phyloP scores from a whole-genome alignment of 2,888 invertebrate genomes.

The Andricus curvator region DNA sequence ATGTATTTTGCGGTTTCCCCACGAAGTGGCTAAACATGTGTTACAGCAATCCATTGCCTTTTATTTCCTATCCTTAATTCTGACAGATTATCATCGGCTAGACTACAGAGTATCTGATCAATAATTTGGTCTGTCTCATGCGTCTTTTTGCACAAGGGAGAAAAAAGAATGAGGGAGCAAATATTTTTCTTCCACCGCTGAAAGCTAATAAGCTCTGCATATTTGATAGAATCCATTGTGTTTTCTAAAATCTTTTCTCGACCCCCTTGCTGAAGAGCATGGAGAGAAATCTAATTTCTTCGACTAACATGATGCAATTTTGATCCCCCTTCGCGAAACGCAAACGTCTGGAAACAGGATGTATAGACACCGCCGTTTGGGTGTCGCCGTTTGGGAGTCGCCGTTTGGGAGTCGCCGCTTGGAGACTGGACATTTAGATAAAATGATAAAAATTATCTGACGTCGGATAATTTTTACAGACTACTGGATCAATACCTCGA shows the following conservation, averaged over 20 bases:
- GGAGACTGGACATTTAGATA: too few relatives aligned
- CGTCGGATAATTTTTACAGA: too few relatives aligned
- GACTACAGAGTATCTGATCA: not conserved
- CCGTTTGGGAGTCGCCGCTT: too few relatives aligned
- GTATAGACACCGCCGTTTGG: too few relatives aligned
- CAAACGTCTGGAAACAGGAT: not conserved
- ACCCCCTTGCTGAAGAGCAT: constrained; percentile 40
- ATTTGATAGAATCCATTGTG: constrained; percentile 66
- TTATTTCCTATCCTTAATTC: not conserved
- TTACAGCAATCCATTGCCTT: not conserved
- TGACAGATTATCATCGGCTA: not conserved
- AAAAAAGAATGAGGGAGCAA: constrained; percentile 52
- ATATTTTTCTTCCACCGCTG: constrained; percentile 60
- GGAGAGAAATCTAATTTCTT: constrained; percentile 67
- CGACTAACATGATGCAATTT: constrained; percentile 68
- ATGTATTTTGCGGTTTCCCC: constrained; percentile 1
- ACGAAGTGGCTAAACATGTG: not conserved
- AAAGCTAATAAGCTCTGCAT: constrained; percentile 69
- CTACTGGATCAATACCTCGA: too few relatives aligned
- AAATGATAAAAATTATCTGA: too few relatives aligned
- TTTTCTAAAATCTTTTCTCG: constrained; percentile 53
- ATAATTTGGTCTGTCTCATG: not conserved
- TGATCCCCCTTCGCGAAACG: constrained; percentile 55
- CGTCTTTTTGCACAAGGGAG: constrained; percentile 1
- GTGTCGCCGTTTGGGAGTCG: too few relatives aligned